Evolutionary conservation across 2,113 vertebrate genomes (phyloP), one percentile per base, ranked within the genome.

Genomic region (Channa argus): DNA sequence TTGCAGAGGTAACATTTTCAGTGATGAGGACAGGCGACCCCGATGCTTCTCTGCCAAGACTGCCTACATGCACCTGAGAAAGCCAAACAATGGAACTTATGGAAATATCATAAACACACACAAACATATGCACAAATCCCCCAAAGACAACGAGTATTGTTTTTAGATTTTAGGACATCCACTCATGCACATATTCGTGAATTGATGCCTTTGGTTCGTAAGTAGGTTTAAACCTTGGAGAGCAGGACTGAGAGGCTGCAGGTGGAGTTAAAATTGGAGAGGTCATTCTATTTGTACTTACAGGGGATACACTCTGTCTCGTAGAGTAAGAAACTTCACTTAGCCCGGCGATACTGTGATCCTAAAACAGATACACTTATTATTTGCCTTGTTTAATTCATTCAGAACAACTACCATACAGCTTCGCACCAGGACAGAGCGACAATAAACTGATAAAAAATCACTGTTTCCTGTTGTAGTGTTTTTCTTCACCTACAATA

Each of bases 1-100:
- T 99, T 63, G 97, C 98, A 60, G 97, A 97, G 77, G 98, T 98
- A 88, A 99, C 96, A n/a, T 96, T 99, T 95, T 99, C 98, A 0
- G 97, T 85, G 37, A 93, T 86, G 8, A 94, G 91, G 51, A 95
- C 85, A 49, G 94, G 93, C 6, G 92, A 94, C 9, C 90, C 89
- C 0, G 93, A 66, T 1, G 84, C 63, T 55, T 94, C 93, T 84
- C 92, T 93, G 24, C 88, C 89, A 49, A 93, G 76, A 75, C 86
- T 83, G 66, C 91, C 71, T 56, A 91, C 82, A 63, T 93, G 94
- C 54, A 94, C 92, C 94, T 95, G 77, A 61, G 34, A 49, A 77
- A 71, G 9, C 4, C 75, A 1, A 56, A 70, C 9, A 71, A 24
- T 24, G 24, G 24, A 24, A 24, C 13, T n/a, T n/a, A 50, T 62